Evolutionary conservation across 2,113 vertebrate genomes (phyloP).

Genomic region (Limanda limanda): DNA sequence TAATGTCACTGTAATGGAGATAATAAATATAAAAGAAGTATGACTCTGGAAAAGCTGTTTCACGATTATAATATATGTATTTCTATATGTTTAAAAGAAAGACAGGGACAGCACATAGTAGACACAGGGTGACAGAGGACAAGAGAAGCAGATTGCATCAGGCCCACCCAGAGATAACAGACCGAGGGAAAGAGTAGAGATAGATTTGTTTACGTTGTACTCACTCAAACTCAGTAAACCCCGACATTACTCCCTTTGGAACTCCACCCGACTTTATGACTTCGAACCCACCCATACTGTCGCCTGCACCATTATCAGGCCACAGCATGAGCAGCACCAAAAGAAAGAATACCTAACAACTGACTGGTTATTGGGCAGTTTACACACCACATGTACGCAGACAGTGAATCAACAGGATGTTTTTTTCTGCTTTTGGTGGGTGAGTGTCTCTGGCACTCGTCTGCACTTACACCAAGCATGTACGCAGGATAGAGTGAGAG

Average conservation of each 20-base stretch:
- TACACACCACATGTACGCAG: neutral
- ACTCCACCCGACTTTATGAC: constrained; percentile 16
- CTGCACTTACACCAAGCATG: no score
- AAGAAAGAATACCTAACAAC: constrained; percentile 15
- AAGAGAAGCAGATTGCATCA: constrained; percentile 16
- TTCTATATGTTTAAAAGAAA: no score
- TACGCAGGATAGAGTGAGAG: no score
- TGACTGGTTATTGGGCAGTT: neutral
- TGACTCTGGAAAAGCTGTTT: no score
- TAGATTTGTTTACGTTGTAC: constrained; percentile 70
- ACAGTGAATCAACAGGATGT: constrained; percentile 10
- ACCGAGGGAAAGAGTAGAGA: neutral
- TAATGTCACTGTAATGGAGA: neutral
- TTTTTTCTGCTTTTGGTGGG: neutral
- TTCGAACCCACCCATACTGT: constrained; percentile 4
- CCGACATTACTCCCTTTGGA: constrained; percentile 41
- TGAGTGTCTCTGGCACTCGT: no score
- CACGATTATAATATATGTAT: no score
- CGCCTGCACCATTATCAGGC: neutral
- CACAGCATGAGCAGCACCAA: constrained; percentile 27
- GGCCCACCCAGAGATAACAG: constrained; percentile 43
- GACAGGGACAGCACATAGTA: neutral
- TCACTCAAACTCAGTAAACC: constrained; percentile 51
- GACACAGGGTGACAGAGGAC: neutral
- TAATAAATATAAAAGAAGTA: no score